Evolutionary conservation across 1,140 invertebrate genomes (phyloP).

Genomic region (Leptopilina boulardi): DNA sequence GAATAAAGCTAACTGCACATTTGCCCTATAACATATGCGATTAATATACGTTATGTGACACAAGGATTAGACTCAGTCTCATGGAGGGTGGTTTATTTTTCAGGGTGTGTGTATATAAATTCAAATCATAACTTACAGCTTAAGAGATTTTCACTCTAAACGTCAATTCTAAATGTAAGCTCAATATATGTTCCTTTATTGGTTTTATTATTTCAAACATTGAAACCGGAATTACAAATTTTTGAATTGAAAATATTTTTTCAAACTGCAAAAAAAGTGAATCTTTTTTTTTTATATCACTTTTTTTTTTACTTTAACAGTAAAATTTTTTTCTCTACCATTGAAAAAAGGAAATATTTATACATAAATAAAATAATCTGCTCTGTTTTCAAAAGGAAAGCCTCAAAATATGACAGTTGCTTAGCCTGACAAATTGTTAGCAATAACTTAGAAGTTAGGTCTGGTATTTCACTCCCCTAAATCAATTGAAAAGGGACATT

Average conservation of each 20-base stretch:
- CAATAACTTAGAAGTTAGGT: not conserved
- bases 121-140: not conserved
- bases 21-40: slow-evolving; percentile 16
- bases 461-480: not conserved
- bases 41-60: not conserved
- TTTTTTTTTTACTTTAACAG: too few species aligned
- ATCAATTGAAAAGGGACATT: not conserved
- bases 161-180: slow-evolving; percentile 13
- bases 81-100: not conserved
- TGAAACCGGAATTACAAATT: too few species aligned
- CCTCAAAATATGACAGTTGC: not conserved
- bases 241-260: too few species aligned
- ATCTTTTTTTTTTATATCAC: too few species aligned
- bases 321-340: too few species aligned
- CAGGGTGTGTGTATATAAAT: not conserved
- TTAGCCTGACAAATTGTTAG: not conserved
- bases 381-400: not conserved
- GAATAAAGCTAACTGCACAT: not conserved
- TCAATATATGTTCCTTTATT: too few species aligned
- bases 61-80: not conserved
- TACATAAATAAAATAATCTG: not conserved
- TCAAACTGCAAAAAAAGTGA: too few species aligned
- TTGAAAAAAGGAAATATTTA: not conserved
- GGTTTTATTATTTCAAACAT: too few species aligned
- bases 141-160: not conserved